A percentile compares a stretch with the other conserved stretches of the same genome.
Conservation (phyloP, 2,888 invertebrate genomes). For the Dolichomitus sp. region DNA sequence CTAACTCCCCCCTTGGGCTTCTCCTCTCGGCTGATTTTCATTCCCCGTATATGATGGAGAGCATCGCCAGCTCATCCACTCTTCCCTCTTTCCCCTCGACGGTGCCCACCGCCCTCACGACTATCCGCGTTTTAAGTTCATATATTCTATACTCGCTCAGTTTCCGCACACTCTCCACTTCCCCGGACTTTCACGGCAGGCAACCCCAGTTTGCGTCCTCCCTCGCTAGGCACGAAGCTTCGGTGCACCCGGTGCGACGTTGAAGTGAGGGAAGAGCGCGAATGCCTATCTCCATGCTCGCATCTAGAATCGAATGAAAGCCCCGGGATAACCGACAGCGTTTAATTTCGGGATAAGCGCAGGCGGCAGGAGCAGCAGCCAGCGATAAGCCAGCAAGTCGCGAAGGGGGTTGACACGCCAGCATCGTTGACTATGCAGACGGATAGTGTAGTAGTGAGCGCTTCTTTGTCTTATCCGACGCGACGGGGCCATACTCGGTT, state of each 20-base stretch:
- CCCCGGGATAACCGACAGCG: slow-evolving; percentile 76
- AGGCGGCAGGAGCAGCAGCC: slow-evolving; percentile 44
- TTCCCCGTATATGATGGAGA: slow-evolving; percentile 74
- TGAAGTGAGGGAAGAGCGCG: slow-evolving; percentile 1
- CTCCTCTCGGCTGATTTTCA: slow-evolving; percentile 81
- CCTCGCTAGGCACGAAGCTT: slow-evolving; percentile 9
- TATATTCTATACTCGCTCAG: slow-evolving; percentile 21
- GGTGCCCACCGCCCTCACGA: slow-evolving; percentile 22
- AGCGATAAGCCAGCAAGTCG: slow-evolving; percentile 60
- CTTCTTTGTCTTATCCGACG: slow-evolving; percentile 50
- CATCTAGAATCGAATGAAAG: slow-evolving; percentile 83
- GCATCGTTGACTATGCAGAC: slow-evolving; percentile 30
- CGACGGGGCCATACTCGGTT: slow-evolving; percentile 17
- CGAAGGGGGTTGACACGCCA: slow-evolving; percentile 43
- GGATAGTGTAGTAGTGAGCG: slow-evolving; percentile 11
- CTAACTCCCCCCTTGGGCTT: slow-evolving; percentile 62
- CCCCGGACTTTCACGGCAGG: slow-evolving; percentile 54
- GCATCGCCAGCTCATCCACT: slow-evolving; percentile 45
- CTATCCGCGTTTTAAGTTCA: slow-evolving; percentile 35
- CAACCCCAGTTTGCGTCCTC: slow-evolving; percentile 44
- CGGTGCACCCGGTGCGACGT: slow-evolving; percentile 2
- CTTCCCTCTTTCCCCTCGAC: slow-evolving; percentile 46
- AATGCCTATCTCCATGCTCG: slow-evolving; percentile 78
- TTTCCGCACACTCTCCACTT: slow-evolving; percentile 10
- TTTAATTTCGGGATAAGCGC: slow-evolving; percentile 79